Percentiles rank a stretch among this genome's conserved stretches.
phyloP scores from a whole-genome alignment of 2,888 invertebrate species.

The Cosmia pyralina region DNA sequence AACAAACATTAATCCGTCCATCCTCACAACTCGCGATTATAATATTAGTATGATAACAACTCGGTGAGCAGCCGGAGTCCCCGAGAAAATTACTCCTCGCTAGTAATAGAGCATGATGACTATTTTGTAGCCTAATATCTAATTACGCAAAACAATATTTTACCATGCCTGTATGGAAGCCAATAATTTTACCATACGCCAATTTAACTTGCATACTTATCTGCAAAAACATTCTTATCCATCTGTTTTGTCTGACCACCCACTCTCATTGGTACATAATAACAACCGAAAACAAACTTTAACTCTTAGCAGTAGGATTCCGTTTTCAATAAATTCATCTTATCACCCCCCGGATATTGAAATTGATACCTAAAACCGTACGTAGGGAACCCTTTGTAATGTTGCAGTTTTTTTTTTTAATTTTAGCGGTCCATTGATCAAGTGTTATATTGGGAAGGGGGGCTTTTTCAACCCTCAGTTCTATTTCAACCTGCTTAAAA shows the following conservation, averaged over 20 bases:
- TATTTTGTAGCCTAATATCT: neutral
- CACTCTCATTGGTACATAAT: slow-evolving; percentile 26
- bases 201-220: slow-evolving; percentile 36
- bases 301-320: neutral
- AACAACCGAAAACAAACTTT: slow-evolving; percentile 28
- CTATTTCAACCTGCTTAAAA: slow-evolving; percentile 45
- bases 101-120: neutral
- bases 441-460: slow-evolving; percentile 47
- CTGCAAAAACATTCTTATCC: slow-evolving; percentile 37
- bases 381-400: slow-evolving; percentile 54
- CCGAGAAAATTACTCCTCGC: neutral
- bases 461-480: slow-evolving; percentile 30
- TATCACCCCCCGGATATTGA: slow-evolving; percentile 55
- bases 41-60: neutral
- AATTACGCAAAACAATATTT: neutral
- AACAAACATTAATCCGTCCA: no score
- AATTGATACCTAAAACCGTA: slow-evolving; percentile 56
- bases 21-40: no score
- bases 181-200: slow-evolving; percentile 31
- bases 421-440: slow-evolving; percentile 42
- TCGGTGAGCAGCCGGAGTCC: neutral
- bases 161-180: neutral
- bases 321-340: slow-evolving; percentile 4
- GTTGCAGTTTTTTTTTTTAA: slow-evolving; percentile 46
- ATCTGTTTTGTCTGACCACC: slow-evolving; percentile 51